Evolutionary conservation across 1,140 invertebrate species (phyloP).

Genomic region (Drosophila ercepeae): DNA sequence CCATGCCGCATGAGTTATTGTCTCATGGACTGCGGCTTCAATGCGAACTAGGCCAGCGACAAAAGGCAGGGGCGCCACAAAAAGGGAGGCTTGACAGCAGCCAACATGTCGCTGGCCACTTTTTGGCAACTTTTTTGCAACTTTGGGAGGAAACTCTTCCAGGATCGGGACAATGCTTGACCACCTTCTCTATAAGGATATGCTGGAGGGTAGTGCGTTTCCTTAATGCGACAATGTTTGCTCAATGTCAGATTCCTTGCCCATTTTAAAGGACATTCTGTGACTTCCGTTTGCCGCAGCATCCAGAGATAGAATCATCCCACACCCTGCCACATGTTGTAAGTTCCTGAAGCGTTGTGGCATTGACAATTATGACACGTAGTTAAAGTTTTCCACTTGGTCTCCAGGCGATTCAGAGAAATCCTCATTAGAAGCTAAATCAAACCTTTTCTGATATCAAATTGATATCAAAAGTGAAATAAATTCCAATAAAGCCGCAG

Average conservation of each 20-base stretch:
- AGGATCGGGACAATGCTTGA: slow-evolving; percentile 22
- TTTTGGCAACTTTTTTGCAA: slow-evolving; percentile 38
- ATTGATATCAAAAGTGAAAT: slow-evolving; percentile 9
- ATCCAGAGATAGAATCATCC: slow-evolving; percentile 14
- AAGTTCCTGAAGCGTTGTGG: slow-evolving; percentile 37
- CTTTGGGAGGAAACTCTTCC: too few relatives aligned
- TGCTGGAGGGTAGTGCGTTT: slow-evolving; percentile 66
- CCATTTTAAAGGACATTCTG: background rate
- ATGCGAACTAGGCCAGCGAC: slow-evolving; percentile 68
- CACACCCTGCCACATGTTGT: background rate
- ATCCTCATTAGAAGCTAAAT: slow-evolving; percentile 35
- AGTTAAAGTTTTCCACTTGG: slow-evolving; percentile 47
- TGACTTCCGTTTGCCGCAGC: slow-evolving; percentile 50
- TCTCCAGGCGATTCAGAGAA: slow-evolving; percentile 13
- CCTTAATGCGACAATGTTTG: slow-evolving; percentile 68
- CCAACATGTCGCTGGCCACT: slow-evolving; percentile 38
- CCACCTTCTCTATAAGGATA: slow-evolving; percentile 43
- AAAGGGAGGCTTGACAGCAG: background rate
- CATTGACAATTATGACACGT: slow-evolving; percentile 76
- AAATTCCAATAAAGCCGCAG: slow-evolving; percentile 13
- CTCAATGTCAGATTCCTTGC: slow-evolving; percentile 62
- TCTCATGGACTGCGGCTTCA: slow-evolving; percentile 64
- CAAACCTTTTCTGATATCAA: slow-evolving; percentile 4
- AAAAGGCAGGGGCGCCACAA: slow-evolving; percentile 15
- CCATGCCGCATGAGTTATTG: slow-evolving; percentile 64